phyloP scores from a whole-genome alignment of 2,888 invertebrate species.

The Drosophila nr. perissopoda region DNA sequence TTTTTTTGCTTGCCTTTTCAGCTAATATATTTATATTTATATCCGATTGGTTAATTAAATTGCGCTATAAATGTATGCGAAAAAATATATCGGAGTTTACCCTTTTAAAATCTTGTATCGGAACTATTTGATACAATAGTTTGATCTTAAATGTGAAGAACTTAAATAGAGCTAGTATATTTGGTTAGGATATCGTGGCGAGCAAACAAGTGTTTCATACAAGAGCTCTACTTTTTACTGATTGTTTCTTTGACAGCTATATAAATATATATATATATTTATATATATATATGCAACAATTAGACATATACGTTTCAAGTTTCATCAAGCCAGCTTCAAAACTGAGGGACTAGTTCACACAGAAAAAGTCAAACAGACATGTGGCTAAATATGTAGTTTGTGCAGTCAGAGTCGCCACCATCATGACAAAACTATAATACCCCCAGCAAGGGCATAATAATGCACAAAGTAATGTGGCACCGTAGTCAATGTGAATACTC shows the following conservation, averaged over 20 bases:
- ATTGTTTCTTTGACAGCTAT: not conserved
- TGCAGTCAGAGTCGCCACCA: not conserved
- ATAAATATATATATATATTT: too few species aligned
- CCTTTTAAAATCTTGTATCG: too few species aligned
- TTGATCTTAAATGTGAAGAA: not conserved
- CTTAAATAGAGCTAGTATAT: not conserved
- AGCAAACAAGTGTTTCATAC: not conserved
- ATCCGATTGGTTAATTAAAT: not conserved
- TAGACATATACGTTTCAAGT: not conserved
- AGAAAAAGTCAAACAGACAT: too few species aligned
- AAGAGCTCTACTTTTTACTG: not conserved
- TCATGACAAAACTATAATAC: not conserved
- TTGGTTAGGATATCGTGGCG: not conserved
- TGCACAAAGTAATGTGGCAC: not conserved
- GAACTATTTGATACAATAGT: too few species aligned
- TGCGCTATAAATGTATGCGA: not conserved
- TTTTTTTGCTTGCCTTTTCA: too few species aligned
- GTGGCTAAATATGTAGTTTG: not conserved
- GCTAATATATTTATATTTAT: not conserved
- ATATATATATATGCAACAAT: too few species aligned
- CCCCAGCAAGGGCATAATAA: not conserved
- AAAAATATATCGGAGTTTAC: too few species aligned
- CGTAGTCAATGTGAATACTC: conserved; percentile 5
- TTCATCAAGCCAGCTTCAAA: not conserved
- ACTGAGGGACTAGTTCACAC: too few species aligned